Evolutionary conservation across 2,888 invertebrate genomes (phyloP).

Genomic region (Leptura quadrifasciata): DNA sequence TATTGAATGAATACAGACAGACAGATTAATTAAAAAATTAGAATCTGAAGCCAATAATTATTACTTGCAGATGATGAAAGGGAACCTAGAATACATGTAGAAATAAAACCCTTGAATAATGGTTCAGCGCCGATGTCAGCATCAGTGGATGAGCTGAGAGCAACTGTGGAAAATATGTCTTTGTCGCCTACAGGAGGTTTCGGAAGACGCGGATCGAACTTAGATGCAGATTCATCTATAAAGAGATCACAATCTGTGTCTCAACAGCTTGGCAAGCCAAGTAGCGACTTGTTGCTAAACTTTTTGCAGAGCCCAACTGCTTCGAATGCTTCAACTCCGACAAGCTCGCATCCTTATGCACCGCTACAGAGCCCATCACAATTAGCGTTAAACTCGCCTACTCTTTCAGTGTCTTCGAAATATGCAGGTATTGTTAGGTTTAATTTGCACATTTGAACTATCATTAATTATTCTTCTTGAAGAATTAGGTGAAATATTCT

Average conservation of each 20-base stretch:
- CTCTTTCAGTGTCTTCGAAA: slow-evolving; percentile 74
- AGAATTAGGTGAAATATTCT: slow-evolving; percentile 87
- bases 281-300: slow-evolving; percentile 86
- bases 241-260: slow-evolving; percentile 85
- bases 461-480: slow-evolving; percentile 56
- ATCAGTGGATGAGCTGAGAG: slow-evolving; percentile 95
- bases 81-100: slow-evolving; percentile 93
- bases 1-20: no score
- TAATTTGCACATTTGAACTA: not conserved
- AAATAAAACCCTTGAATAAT: slow-evolving; percentile 95
- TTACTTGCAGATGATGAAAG: slow-evolving; percentile 83
- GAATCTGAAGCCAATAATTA: not conserved
- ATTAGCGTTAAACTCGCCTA: slow-evolving; percentile 82
- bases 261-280: slow-evolving; percentile 85
- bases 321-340: slow-evolving; percentile 83
- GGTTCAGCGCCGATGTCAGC: slow-evolving; percentile 93
- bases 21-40: no score
- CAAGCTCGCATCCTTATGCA: slow-evolving; percentile 84
- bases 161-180: slow-evolving; percentile 93
- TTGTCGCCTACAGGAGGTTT: slow-evolving; percentile 84
- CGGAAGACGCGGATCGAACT: slow-evolving; percentile 82
- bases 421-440: slow-evolving; percentile 73
- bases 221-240: slow-evolving; percentile 79
- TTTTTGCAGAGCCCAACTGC: slow-evolving; percentile 86
- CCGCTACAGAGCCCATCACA: slow-evolving; percentile 86